These are phyloP conservation scores for Brachionus rubens DNA, from an alignment of 1,140 invertebrate species.

Conservation along the genomic window DNA sequence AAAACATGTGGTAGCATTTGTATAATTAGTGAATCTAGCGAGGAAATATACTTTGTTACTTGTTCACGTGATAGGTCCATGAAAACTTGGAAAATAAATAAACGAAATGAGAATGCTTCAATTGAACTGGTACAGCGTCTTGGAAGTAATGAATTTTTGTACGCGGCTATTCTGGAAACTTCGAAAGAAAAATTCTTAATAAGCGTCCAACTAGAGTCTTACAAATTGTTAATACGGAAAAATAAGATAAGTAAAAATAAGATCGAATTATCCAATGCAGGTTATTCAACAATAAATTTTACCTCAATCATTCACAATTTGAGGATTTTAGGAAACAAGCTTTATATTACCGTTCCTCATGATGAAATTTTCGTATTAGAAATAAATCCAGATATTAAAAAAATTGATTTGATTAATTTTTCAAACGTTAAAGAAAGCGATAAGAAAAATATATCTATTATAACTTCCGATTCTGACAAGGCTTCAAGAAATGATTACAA, in stretches of 20 bases:
- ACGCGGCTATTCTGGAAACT: neutral
- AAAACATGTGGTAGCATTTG: neutral
- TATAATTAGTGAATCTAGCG: neutral
- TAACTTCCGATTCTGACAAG: neutral
- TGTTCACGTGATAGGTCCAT: slow-evolving; percentile 7
- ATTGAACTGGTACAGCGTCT: neutral
- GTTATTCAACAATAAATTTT: neutral
- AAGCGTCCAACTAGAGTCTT: neutral
- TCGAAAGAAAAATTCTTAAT: neutral
- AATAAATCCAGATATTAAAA: neutral
- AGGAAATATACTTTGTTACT: neutral
- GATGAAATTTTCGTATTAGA: slow-evolving; percentile 35
- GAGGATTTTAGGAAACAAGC: neutral
- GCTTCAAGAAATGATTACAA: neutral
- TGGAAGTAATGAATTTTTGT: neutral
- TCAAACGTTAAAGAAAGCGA: neutral
- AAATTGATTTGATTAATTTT: neutral
- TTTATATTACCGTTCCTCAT: neutral
- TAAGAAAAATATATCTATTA: neutral
- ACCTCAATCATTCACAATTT: neutral
- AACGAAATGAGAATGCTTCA: neutral
- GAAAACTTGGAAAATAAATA: slow-evolving; percentile 14
- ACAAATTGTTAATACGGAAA: neutral
- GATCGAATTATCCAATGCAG: neutral
- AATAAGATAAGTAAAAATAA: neutral